Evolutionary conservation across 2,113 vertebrate species (phyloP).

Genomic region (Cyanoderma ruficeps): DNA sequence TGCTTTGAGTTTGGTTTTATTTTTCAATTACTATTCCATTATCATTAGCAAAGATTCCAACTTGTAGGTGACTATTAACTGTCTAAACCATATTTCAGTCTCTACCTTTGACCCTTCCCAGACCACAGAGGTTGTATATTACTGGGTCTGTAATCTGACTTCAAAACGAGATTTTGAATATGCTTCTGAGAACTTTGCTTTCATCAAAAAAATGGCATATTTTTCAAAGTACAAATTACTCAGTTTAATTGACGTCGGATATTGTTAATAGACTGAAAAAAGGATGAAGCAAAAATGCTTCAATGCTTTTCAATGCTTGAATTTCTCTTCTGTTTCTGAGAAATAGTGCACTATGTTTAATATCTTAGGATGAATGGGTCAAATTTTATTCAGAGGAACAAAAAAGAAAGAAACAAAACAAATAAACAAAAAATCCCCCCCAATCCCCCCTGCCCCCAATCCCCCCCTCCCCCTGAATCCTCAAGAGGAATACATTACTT

Average conservation of each 20-base stretch:
- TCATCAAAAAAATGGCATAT: not conserved
- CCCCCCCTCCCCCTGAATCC: too few relatives aligned
- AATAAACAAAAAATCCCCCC: not conserved
- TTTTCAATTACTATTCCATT: not conserved
- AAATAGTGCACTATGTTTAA: not conserved
- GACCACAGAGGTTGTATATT: not conserved
- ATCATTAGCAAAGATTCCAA: not conserved
- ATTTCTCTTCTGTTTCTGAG: not conserved
- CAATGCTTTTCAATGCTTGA: not conserved
- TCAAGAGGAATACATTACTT: not conserved
- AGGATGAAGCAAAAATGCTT: not conserved
- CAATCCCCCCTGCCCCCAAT: too few relatives aligned
- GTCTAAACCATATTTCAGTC: not conserved
- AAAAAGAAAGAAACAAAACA: not conserved
- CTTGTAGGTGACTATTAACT: not conserved
- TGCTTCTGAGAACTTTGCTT: not conserved
- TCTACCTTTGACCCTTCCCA: not conserved
- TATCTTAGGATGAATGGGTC: not conserved
- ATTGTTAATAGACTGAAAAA: not conserved
- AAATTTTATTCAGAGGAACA: not conserved
- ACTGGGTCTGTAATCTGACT: not conserved
- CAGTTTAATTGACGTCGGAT: rapidly evolving
- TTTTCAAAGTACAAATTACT: not conserved
- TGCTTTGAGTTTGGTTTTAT: not conserved
- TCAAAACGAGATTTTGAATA: not conserved